These are phyloP conservation scores for Sebastes minor DNA, from an alignment of 2,797 vertebrate genomes.

Conservation along the genomic window DNA sequence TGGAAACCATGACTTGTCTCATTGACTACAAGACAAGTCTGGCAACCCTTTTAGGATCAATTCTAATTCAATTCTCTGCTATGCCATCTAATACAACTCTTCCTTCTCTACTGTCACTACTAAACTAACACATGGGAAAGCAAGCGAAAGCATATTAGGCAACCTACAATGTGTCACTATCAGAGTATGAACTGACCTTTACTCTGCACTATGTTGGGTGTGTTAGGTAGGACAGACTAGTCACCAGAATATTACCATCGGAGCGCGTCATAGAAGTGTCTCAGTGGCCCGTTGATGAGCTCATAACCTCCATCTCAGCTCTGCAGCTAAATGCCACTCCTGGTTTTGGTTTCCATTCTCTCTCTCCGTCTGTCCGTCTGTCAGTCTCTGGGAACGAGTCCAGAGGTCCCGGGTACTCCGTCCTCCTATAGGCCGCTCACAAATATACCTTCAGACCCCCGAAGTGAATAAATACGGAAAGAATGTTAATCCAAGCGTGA, in stretches of 20 bases:
- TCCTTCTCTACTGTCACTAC: neutral
- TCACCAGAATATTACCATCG: conserved; percentile 12
- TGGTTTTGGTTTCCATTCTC: conserved; percentile 49
- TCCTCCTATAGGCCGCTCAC: neutral
- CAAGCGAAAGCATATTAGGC: neutral
- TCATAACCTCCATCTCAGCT: conserved; percentile 35
- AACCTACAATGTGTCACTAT: neutral
- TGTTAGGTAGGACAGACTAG: neutral
- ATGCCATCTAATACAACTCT: neutral
- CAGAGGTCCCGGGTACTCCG: conserved; percentile 40
- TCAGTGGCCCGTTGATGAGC: conserved; percentile 21
- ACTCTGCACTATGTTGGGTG: neutral
- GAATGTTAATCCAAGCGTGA: conserved; percentile 74
- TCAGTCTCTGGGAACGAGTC: conserved; percentile 33
- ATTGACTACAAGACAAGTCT: neutral
- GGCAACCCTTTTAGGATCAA: neutral
- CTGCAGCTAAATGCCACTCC: conserved; percentile 33
- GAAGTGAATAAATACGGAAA: conserved; percentile 71
- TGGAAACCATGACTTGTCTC: neutral
- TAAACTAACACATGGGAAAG: neutral
- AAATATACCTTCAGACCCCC: conserved; percentile 44
- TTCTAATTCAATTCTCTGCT: neutral
- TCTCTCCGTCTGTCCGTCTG: neutral
- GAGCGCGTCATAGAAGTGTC: neutral
- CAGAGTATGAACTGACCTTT: neutral